phyloP scores from a whole-genome alignment of 2,113 vertebrate species.

The Xiphophorus maculatus region DNA sequence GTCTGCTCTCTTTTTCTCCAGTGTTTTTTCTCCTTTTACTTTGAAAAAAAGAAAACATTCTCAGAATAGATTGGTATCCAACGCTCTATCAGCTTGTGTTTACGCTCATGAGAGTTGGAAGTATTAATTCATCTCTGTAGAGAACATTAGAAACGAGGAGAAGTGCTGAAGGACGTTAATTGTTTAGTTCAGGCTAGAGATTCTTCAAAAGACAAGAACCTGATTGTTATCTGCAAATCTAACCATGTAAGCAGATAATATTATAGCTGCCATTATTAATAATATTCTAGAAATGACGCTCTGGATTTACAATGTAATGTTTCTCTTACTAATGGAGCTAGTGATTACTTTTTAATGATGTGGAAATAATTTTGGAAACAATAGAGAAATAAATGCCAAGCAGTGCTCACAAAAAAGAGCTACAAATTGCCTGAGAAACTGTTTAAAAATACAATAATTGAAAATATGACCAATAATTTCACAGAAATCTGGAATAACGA shows the following conservation, averaged over 20 bases:
- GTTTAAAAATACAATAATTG: neutral
- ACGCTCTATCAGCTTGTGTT: conserved; percentile 33
- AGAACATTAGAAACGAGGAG: conserved; percentile 51
- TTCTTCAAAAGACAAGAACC: conserved; percentile 54
- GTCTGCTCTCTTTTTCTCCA: conserved; percentile 47
- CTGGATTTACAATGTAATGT: neutral
- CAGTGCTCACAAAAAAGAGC: neutral
- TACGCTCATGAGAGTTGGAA: conserved; percentile 24
- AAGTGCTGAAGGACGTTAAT: conserved; percentile 40
- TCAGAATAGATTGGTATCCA: conserved; percentile 43
- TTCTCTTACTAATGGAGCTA: neutral
- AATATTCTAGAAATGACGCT: neutral
- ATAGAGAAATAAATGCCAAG: neutral
- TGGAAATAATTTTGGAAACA: conserved; percentile 3
- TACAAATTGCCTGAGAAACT: conserved; percentile 7
- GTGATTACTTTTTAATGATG: neutral
- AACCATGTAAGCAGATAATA: neutral
- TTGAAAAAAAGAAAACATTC: conserved; percentile 16
- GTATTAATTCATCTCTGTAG: conserved; percentile 50
- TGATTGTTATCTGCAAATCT: conserved; percentile 3
- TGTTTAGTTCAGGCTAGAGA: conserved; percentile 42
- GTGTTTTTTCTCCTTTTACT: conserved; percentile 10
- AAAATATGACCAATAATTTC: neutral
- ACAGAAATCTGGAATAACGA: neutral
- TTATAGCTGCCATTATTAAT: conserved; percentile 8